Evolutionary conservation across 2,888 invertebrate species (phyloP).

Genomic region (Melolontha melolontha): DNA sequence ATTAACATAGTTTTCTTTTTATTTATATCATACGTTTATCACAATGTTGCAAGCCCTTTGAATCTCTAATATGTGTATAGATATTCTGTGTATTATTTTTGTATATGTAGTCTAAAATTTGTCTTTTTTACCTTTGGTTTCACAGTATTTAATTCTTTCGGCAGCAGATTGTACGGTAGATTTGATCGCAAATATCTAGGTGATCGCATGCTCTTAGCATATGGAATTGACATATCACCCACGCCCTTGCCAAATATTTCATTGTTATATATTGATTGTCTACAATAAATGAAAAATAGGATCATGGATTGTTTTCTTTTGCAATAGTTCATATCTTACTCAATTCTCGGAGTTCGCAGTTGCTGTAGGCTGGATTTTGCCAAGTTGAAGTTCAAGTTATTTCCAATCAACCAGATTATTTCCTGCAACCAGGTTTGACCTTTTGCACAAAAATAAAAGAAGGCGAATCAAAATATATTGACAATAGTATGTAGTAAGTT

Average conservation of each 20-base stretch:
- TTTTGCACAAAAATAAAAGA: slow-evolving; percentile 57
- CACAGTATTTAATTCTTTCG: slow-evolving; percentile 71
- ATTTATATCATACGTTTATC: no score
- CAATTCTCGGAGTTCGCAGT: slow-evolving; percentile 81
- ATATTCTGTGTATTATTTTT: no score
- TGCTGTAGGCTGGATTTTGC: slow-evolving; percentile 72
- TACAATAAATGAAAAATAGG: slow-evolving; percentile 11
- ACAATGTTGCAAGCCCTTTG: no score
- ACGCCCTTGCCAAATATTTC: slow-evolving; percentile 60
- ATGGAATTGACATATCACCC: slow-evolving; percentile 80
- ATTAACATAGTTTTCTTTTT: no score
- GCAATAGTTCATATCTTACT: slow-evolving; percentile 62
- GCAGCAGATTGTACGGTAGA: slow-evolving; percentile 78
- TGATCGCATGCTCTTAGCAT: slow-evolving; percentile 73
- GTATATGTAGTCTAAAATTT: no score
- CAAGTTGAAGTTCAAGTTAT: slow-evolving; percentile 81
- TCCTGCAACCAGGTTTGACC: slow-evolving; percentile 95
- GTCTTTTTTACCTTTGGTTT: slow-evolving; percentile 75
- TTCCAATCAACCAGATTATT: slow-evolving; percentile 91
- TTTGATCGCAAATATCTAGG: slow-evolving; percentile 83
- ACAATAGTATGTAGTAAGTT: no score
- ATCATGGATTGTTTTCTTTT: background rate
- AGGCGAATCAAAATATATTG: no score
- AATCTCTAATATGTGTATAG: no score
- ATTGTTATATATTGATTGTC: slow-evolving; percentile 38